Base-by-base conservation (phyloP, 2,888 invertebrate species). In the Mesodorylaimus sp. region DNA sequence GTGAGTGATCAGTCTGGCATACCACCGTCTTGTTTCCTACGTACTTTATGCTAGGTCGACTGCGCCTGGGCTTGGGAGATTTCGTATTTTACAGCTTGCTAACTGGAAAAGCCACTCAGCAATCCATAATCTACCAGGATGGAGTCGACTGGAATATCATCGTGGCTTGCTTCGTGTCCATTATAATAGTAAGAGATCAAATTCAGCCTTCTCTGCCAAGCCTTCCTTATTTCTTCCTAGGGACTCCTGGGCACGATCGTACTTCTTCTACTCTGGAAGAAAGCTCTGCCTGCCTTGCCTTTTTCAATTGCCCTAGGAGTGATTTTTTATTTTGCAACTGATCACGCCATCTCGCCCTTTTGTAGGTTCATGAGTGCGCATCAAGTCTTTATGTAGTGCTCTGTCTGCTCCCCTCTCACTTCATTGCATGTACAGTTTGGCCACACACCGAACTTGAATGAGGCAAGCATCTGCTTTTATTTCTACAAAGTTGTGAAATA, bases 91-190 rank as follows among this genome's bases (percentile, higher is more conserved):
- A 95, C 73, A 88, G 89, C 63, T 89, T 95, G 49, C 72, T 95
- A 51, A 49, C 48, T 10, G 36, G 38, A 19, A 46, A 43, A 43
- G 44, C 21, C 5, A 19, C 47, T 7, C 21, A 38, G 10, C 13
- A 13, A 5, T 5, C 36, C 38, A 10, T 37, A 3, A n/a, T n/a
- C n/a, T n/a, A n/a, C n/a, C 10, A 25, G 24, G 24, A 10, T 7
- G 86, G 89, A 67, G 93, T 91, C 37, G 93, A 95, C 70, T 95
- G 93, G 93, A 93, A 91, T 66, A 93, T 93, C 10, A 95, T 93
- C 2, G 75, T 95, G 54, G 93, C 93, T 46, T 95, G 95, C 69
- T 93, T 91, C 72, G 85, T 95, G 27, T 91, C 93, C 49, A 95
- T 95, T 68, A 75, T 95, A 48, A 88, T 95, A 67, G 93, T 43